Base-by-base conservation (phyloP, 2,113 vertebrate species). In the Eolophus roseicapilla region DNA sequence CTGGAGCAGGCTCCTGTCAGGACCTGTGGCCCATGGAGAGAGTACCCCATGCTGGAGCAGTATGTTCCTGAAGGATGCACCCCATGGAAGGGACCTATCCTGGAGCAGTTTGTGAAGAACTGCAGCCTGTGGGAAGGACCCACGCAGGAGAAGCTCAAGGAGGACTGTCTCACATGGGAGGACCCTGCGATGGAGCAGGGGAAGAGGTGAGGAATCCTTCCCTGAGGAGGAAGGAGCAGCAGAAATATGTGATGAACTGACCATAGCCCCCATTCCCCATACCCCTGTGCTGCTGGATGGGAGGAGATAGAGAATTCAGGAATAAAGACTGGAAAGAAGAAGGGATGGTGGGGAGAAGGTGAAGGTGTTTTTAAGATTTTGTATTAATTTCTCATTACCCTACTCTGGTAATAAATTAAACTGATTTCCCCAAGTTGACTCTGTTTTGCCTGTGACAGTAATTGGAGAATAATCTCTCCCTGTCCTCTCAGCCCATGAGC, bases 181-280 rank as follows among this genome's bases (percentile, higher is more conserved):
- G 5, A 44, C 11, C 13, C 14, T 24, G 11, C 0, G 0, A 6
- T 21, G 33, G n/a, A 35, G 24, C 73, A 60, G 23, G 24, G 3
- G 29, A 91, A 47, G 28, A 35, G 57, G 8, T 44, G 23, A 74
- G 37, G 50, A 43, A 52, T 33, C 29, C 29, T 43, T 24, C 29
- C 21, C 21, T 43, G 52, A 55, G 17, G 21, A 55, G 23, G 23
- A 55, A 74, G 31, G 52, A 15, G 23, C 17, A 43, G 39, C 39
- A 25, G 39, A 43, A 41, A 10, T 33, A 17, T 19, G 15, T 43
- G 29, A 25, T 25, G 39, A 25, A 10, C 39, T 74, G 39, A 57
- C 29, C 28, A 73, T 21, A 73, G 27, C 8, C 35, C 37, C 33
- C 29, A 55, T 55, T 73, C 29, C 39, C 10, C 31, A 23, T 33